These are phyloP conservation scores for Holothuria glaberrima DNA, from an alignment of 35 echinoderm and acorn worm genomes.

Conservation along the genomic window DNA sequence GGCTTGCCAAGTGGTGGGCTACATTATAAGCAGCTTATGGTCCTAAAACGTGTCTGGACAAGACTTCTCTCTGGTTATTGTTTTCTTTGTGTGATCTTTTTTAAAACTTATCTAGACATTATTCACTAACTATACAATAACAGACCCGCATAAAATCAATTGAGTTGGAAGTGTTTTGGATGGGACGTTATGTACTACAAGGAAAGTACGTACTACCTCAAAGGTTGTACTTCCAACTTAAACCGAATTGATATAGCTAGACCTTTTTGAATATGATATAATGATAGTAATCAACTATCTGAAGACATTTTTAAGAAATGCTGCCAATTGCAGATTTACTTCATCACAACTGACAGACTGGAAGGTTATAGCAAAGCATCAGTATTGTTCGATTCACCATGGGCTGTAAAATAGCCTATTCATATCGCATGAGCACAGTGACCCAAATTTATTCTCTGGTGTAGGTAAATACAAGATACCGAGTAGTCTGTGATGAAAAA, in stretches of 20 bases:
- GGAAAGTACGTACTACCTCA: neutral
- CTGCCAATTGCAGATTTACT: neutral
- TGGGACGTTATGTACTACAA: neutral
- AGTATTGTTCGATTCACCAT: too few species aligned
- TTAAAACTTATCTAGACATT: neutral
- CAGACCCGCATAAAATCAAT: conserved; percentile 21
- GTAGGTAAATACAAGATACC: too few species aligned
- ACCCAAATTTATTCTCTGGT: too few species aligned
- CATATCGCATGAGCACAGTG: too few species aligned
- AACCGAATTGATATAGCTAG: neutral
- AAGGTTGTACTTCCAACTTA: neutral
- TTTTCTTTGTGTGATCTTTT: conserved; percentile 3
- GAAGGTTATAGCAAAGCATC: too few species aligned
- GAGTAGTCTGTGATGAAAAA: too few species aligned
- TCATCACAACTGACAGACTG: neutral
- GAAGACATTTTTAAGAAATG: neutral
- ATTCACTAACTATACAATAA: neutral
- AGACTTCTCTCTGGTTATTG: neutral
- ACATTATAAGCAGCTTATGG: conserved; percentile 17
- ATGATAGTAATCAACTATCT: neutral
- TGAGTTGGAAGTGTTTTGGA: neutral
- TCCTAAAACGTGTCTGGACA: conserved; percentile 26
- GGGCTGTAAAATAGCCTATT: too few species aligned
- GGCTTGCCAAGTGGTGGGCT: conserved; percentile 9
- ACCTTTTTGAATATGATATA: too few species aligned